Conservation (phyloP, 2,113 vertebrate genomes). For the Apteryx mantelli region DNA sequence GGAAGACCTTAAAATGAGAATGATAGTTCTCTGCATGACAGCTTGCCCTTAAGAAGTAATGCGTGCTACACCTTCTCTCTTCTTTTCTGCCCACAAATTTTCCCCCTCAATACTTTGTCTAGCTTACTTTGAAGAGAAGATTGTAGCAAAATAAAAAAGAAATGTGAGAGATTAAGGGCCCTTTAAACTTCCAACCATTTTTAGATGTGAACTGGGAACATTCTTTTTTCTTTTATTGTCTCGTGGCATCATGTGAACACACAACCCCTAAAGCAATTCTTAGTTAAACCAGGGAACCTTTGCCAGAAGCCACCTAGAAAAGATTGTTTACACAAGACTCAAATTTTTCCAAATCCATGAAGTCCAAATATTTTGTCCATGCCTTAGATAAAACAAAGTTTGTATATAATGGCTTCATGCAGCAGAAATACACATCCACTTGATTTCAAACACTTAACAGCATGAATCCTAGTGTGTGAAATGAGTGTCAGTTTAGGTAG, state of each 20-base stretch:
- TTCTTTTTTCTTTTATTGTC: neutral
- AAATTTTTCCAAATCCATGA: neutral
- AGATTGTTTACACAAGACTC: neutral
- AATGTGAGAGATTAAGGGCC: neutral
- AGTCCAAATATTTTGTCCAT: neutral
- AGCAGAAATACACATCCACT: neutral
- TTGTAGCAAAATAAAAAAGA: neutral
- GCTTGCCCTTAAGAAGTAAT: neutral
- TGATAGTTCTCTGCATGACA: neutral
- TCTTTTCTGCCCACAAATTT: neutral
- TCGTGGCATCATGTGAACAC: neutral
- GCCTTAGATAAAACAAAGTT: neutral
- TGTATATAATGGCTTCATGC: neutral
- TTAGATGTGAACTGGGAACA: neutral
- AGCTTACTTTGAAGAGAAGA: neutral
- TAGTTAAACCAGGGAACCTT: neutral
- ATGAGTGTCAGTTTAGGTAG: neutral
- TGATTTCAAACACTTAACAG: neutral
- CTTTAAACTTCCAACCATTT: neutral
- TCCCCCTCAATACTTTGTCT: neutral
- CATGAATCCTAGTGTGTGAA: neutral
- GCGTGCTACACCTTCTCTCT: neutral
- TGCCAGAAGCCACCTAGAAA: neutral
- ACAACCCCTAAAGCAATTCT: neutral
- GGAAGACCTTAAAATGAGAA: conserved; percentile 19